These are phyloP conservation scores for Aphelocoma coerulescens DNA, from an alignment of 2,113 vertebrate genomes.

Conservation along the genomic window DNA sequence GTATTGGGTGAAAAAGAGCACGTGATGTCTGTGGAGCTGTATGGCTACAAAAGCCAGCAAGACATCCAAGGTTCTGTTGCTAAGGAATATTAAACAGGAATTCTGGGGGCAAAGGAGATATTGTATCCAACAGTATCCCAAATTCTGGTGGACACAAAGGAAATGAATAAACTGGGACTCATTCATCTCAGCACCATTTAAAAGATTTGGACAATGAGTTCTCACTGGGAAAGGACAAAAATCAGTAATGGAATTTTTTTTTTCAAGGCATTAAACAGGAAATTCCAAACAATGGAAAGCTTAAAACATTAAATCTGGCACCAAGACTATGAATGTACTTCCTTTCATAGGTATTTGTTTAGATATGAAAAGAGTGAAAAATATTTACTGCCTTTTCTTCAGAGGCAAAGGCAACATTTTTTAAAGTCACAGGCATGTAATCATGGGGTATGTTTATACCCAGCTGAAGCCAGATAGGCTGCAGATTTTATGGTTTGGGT, in stretches of 20 bases:
- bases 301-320: constrained; percentile 39
- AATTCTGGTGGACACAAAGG: constrained; percentile 44
- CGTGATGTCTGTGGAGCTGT: neutral
- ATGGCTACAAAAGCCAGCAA: constrained; percentile 13
- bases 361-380: constrained; percentile 33
- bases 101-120: constrained; percentile 20
- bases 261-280: constrained; percentile 42
- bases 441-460: constrained; percentile 1
- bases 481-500: neutral
- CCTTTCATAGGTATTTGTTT: constrained; percentile 18
- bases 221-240: constrained; percentile 38
- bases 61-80: constrained; percentile 28
- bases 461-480: constrained; percentile 15
- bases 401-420: neutral
- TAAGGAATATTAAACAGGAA: constrained; percentile 59
- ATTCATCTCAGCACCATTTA: constrained; percentile 36
- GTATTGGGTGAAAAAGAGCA: neutral
- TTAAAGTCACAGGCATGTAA: neutral
- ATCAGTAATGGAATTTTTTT: constrained; percentile 20
- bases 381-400: constrained; percentile 33
- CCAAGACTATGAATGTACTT: constrained; percentile 28
- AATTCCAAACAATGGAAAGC: constrained; percentile 53
- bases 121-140: constrained; percentile 31
- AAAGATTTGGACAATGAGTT: constrained; percentile 31
- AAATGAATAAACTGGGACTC: constrained; percentile 41